Base-by-base conservation (phyloP, 2,797 vertebrate genomes). In the Atherinosoma microstoma region DNA sequence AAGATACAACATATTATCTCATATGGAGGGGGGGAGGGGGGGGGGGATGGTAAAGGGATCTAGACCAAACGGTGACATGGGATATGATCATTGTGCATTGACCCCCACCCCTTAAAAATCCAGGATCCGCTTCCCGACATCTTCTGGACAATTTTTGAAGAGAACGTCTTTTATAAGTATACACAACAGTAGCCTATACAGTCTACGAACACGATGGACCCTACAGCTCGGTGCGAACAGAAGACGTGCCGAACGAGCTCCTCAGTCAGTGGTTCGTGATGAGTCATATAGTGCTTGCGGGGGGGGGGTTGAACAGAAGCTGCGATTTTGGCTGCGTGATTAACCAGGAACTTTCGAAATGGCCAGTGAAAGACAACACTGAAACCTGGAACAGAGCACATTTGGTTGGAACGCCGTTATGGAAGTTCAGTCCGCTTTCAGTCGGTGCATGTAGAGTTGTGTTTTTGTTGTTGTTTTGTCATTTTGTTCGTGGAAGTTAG, bases 61-160 rank as follows among this genome's bases (percentile, higher is more conserved):
- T 62, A 82, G 88, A 91, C 80, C 87, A 91, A 89, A 91, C 56
- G 74, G 89, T 89, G 91, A 88, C 90, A 91, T 91, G 92, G 93
- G 91, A 94, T 94, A 93, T 94, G 92, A 92, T 94, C 87, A 90
- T 94, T 94, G 94, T 94, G 93, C 93, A 94, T 93, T 93, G 90
- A 92, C 90, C 91, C 89, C 84, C 79, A 80, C 85, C 83, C 90
- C 75, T 82, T 71, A n/a, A 79, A 80, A 81, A 78, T 80, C 82
- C 82, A 84, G 78, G 75, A 85, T 87, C 83, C 70, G 51, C 69
- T 83, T 87, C 70, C 75, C 73, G 85, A 77, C 84, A 81, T 87
- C 80, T 72, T 82, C 66, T 65, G 57, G 82, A 83, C 80, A 79
- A 40, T 40, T 40, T 67, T 27, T 82, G 58, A n/a, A 79, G 87